A percentile compares a stretch with the other conserved stretches of the same genome.
Conservation (phyloP, 2,113 vertebrate species). For the Isichthys henryi region DNA sequence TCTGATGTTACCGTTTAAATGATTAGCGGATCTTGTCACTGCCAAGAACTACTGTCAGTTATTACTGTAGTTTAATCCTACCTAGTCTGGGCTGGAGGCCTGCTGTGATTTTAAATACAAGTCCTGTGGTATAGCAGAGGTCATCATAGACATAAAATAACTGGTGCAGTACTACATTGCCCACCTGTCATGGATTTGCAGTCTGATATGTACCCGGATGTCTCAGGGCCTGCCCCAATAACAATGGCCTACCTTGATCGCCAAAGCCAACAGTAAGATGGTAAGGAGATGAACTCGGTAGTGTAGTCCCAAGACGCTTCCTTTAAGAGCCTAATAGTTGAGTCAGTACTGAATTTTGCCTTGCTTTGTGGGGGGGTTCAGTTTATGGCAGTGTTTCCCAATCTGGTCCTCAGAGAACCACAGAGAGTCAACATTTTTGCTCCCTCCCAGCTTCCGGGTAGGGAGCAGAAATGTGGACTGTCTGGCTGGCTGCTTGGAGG, state of each 20-base stretch:
- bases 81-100: neutral
- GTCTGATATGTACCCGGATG: neutral
- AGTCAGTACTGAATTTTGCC: neutral
- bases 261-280: neutral
- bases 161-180: neutral
- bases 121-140: neutral
- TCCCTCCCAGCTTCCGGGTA: neutral
- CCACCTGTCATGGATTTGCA: neutral
- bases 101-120: neutral
- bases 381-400: neutral
- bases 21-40: neutral
- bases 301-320: neutral
- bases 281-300: neutral
- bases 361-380: neutral
- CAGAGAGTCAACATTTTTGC: neutral
- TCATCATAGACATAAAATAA: neutral
- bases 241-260: neutral
- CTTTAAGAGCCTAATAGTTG: neutral
- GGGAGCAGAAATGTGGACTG: neutral
- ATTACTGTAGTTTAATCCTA: neutral
- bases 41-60: neutral
- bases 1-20: neutral
- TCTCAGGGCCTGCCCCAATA: neutral
- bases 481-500: neutral
- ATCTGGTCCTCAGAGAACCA: too few relatives aligned